Base-by-base conservation (phyloP, 2,888 invertebrate genomes). In the Capitulum mitella region DNA sequence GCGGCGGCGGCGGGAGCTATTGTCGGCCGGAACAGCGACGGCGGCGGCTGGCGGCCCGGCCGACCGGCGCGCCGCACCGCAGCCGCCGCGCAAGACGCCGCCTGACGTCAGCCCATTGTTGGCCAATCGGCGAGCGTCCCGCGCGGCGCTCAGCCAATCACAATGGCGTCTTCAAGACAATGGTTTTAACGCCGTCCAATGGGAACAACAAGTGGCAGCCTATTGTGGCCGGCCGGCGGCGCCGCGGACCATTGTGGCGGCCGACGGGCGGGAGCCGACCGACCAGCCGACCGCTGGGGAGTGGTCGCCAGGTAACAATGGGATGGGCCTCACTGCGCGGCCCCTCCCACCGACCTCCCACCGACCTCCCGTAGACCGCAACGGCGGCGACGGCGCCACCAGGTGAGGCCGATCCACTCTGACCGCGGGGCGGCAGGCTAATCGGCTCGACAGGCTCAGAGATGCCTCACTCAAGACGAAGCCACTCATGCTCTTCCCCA, bases 261-360 rank as follows among this genome's bases (percentile, higher is more conserved):
- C 5, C 54, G n/a, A n/a, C 54, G 54, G 14, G 51, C n/a, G n/a
- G 51, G 51, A 14, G 64, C 29, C 34, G 61, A 32, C 34, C 32
- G 32, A 16, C 34, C 34, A 19, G 58, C 58, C n/a, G 58, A 32
- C 37, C 34, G 37, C 37, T 12, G 70, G 22, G 37, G n/a, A 58
- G 58, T 58, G 58, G 58, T 14, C 29, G 22, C 26, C 70, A 70
- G 70, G 70, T 70, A 70, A 70, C 70, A 70, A 70, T 70, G 70
- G 70, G 70, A 70, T 16, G 70, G 70, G 70, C 70, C 12, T 43
- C 26, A 37, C 37, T 22, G 70, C n/a, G 8, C 37, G 70, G 70
- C 70, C 70, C 70, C 70, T 70, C 70, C 70, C 70, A 70, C 70
- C 70, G 29, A 6, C 70, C 70, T 70, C 70, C 70, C 70, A 70